phyloP scores from a whole-genome alignment of 2,113 vertebrate species.

The Centropus bengalensis region DNA sequence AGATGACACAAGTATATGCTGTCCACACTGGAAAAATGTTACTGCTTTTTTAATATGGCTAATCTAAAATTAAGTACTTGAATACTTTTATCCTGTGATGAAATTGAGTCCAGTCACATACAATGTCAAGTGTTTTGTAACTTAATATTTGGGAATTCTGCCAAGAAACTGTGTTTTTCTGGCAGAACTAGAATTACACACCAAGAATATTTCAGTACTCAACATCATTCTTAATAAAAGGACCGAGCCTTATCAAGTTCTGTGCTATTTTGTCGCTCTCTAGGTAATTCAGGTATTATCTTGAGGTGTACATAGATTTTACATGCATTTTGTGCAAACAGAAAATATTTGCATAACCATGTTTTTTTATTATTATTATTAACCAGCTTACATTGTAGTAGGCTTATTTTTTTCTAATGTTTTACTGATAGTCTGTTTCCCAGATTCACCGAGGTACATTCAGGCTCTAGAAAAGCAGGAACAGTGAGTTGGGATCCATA shows the following conservation, averaged over 20 bases:
- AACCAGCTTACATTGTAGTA: neutral
- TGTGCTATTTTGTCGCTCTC: conserved; percentile 36
- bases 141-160: conserved; percentile 1
- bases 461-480: accelerated
- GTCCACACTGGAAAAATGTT: neutral
- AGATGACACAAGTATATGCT: neutral
- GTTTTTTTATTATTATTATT: conserved; percentile 62
- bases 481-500: neutral
- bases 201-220: conserved; percentile 46
- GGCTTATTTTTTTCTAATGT: conserved; percentile 36
- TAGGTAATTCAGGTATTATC: conserved; percentile 48
- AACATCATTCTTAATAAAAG: conserved; percentile 54
- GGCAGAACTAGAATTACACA: conserved; percentile 46
- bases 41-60: neutral
- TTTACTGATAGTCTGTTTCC: neutral
- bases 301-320: conserved; percentile 15
- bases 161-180: conserved; percentile 53
- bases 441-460: neutral
- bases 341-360: conserved; percentile 37
- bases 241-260: conserved; percentile 34
- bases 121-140: conserved; percentile 33
- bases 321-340: conserved; percentile 9
- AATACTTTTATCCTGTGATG: conserved; percentile 7
- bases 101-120: neutral
- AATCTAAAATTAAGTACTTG: conserved; percentile 18